Conservation (phyloP, 2,113 vertebrate species). For the Phrynosoma blainvillii region DNA sequence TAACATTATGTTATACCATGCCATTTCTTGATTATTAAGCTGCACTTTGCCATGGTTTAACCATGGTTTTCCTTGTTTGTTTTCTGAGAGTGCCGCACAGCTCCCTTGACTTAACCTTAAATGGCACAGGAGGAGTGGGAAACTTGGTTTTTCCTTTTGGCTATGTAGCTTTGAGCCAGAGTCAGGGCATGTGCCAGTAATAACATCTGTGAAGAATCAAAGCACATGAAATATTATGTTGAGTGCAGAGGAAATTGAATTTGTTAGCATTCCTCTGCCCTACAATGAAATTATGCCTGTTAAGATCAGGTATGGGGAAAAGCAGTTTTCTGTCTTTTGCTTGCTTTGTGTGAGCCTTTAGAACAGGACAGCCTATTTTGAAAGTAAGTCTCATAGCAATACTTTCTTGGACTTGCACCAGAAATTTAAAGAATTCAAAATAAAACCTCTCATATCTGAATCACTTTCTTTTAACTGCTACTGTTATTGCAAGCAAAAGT, state of each 20-base stretch:
- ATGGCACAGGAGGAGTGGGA: neutral
- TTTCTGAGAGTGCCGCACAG: neutral
- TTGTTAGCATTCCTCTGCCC: slow-evolving; percentile 37
- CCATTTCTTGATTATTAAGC: accelerated
- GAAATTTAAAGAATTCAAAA: slow-evolving; percentile 23
- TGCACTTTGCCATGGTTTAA: neutral
- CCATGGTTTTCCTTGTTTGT: neutral
- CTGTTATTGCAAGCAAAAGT: neutral
- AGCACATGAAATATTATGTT: slow-evolving; percentile 39
- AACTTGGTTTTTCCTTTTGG: neutral
- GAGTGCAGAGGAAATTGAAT: slow-evolving; percentile 54
- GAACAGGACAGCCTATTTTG: slow-evolving; percentile 9
- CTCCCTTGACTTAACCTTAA: neutral
- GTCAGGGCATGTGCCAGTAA: slow-evolving; percentile 2
- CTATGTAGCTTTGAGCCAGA: neutral
- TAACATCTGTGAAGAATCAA: slow-evolving; percentile 44
- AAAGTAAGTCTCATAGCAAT: neutral
- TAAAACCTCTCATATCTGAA: neutral
- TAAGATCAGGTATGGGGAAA: slow-evolving; percentile 32
- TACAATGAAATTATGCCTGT: slow-evolving; percentile 51
- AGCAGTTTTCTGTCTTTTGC: neutral
- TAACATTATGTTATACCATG: neutral
- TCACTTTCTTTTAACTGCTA: neutral
- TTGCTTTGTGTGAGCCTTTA: neutral
- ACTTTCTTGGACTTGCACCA: neutral